Evolutionary conservation across 2,888 invertebrate species (phyloP), one percentile per base, ranked within the genome.

Genomic region (Callosobruchus maculatus): DNA sequence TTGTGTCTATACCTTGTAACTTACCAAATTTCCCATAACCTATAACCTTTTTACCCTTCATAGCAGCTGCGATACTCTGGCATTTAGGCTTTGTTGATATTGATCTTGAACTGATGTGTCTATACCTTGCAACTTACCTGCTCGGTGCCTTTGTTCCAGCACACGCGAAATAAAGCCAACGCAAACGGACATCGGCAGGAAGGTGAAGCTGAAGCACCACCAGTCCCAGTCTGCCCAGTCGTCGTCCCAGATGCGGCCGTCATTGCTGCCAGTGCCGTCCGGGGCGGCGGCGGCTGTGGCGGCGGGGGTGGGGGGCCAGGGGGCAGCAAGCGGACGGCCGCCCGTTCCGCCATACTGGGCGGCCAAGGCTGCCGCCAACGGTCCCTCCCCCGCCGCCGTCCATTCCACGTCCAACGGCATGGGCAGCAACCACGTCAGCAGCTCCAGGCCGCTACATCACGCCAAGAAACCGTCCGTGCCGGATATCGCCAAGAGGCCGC

Each of bases 161-260:
- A 95, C 97, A 84, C 93, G 96, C 87, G 97, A 96, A 87, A 97
- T 97, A 86, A 97, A 97, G 88, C 94, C 95, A 81, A 95, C 95
- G 88, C 95, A 95, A 86, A 94, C 94, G 83, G 95, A 95, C 88
- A 95, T 97, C 84, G 96, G 96, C 75, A 91, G 95, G 80, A 95
- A 95, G 86, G 94, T 96, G 80, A 96, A 96, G 87, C 91, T 94
- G 86, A 95, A 92, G 88, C 88, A 89, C 79, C 80, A 69, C 74
- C 77, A 80, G 18, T 72, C 78, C 21, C 75, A 80, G 30, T 73
- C n/a, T n/a, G n/a, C n/a, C n/a, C n/a, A n/a, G n/a, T n/a, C n/a
- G n/a, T n/a, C 31, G n/a, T 49, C 20, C 76, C 77, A 72, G 78
- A 84, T 84, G 77, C 80, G 82, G 74, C 85, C 86, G 80, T 20